Conservation (phyloP, 2,888 invertebrate genomes). For the Drosophila mayaguana region DNA sequence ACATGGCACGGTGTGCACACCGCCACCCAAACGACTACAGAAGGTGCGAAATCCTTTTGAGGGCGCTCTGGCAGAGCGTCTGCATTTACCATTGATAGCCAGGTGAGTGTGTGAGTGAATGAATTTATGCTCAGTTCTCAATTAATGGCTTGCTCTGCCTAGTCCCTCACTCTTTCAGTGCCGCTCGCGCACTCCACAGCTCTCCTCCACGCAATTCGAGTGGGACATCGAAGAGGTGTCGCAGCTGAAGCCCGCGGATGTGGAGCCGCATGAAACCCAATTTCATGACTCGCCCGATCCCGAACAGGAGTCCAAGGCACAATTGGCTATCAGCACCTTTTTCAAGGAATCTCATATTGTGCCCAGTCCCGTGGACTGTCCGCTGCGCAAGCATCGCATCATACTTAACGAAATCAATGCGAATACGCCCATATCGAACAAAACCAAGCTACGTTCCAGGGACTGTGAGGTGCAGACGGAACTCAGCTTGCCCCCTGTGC, state of each 20-base stretch:
- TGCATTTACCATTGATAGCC: constrained; percentile 88
- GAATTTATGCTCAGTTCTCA: not conserved
- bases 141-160: not conserved
- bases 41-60: constrained; percentile 89
- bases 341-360: constrained; percentile 84
- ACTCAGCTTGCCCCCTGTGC: constrained; percentile 86
- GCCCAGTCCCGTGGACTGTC: constrained; percentile 84
- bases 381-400: constrained; percentile 82
- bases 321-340: constrained; percentile 87
- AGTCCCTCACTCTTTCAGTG: constrained; percentile 84
- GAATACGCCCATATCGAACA: constrained; percentile 80
- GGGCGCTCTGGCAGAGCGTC: constrained; percentile 86
- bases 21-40: constrained; percentile 86
- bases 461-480: constrained; percentile 87
- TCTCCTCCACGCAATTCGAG: constrained; percentile 86
- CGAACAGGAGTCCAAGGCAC: constrained; percentile 87
- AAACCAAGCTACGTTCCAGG: constrained; percentile 62
- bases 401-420: constrained; percentile 72
- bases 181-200: constrained; percentile 81
- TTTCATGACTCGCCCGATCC: constrained; percentile 86
- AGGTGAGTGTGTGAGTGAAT: constrained; percentile 57
- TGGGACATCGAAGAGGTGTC: constrained; percentile 91
- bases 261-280: constrained; percentile 87
- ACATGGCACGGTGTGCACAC: constrained; percentile 83
- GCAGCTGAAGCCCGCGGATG: constrained; percentile 87